Evolutionary conservation across 2,113 vertebrate genomes (phyloP).

Genomic region (Notechis scutatus): DNA sequence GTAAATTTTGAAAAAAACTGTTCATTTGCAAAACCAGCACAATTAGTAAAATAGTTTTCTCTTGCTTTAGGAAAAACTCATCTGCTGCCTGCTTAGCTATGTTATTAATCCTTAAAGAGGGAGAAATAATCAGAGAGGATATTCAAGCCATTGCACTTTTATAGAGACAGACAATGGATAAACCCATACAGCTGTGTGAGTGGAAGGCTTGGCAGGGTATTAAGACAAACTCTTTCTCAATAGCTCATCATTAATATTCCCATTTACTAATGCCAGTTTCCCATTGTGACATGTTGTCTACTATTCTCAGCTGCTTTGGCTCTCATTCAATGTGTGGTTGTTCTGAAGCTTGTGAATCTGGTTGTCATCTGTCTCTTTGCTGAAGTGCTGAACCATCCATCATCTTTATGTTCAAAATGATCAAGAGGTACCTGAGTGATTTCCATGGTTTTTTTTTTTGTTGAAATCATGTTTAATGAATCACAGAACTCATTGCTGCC

Average conservation of each 20-base stretch:
- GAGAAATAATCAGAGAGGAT: background rate
- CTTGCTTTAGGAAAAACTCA: background rate
- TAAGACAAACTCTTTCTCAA: slow-evolving; percentile 11
- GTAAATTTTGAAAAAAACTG: background rate
- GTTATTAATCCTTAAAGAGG: background rate
- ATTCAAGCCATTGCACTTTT: background rate
- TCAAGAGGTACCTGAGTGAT: slow-evolving; percentile 11
- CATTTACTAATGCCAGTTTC: slow-evolving; percentile 1
- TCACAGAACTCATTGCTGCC: background rate
- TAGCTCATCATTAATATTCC: slow-evolving; percentile 7
- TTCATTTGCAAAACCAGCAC: background rate
- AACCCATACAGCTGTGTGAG: slow-evolving; percentile 4
- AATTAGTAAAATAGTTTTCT: background rate
- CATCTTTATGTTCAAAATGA: slow-evolving; percentile 24
- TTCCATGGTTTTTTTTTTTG: slow-evolving; percentile 5
- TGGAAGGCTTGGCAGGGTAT: slow-evolving; percentile 1
- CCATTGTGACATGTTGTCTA: slow-evolving; percentile 4
- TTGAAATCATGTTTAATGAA: slow-evolving; percentile 19
- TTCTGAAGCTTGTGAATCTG: background rate
- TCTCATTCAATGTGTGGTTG: background rate
- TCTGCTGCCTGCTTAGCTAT: background rate
- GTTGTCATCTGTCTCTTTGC: background rate
- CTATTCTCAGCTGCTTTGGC: background rate
- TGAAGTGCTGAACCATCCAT: slow-evolving; percentile 20
- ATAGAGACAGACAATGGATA: background rate